Evolutionary conservation across 2,888 invertebrate species (phyloP).

Genomic region (Apotomis capreana): DNA sequence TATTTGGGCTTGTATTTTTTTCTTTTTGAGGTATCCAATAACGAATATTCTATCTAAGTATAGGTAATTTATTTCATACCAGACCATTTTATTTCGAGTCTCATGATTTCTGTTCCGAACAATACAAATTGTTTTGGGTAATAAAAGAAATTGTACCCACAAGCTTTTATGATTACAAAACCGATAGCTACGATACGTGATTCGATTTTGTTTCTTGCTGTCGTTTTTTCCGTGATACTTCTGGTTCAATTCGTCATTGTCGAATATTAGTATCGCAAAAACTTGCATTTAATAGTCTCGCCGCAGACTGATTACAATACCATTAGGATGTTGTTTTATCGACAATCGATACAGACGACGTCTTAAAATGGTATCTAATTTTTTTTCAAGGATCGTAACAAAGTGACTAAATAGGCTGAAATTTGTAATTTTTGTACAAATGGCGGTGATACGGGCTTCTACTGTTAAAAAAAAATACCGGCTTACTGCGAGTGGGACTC

Average conservation of each 20-base stretch:
- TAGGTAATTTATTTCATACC: no score
- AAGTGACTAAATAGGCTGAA: neutral
- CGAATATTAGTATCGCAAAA: constrained; percentile 62
- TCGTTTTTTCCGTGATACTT: constrained; percentile 56
- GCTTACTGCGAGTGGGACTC: no score
- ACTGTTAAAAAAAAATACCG: no score
- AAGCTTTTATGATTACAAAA: constrained; percentile 51
- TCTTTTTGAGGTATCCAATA: no score
- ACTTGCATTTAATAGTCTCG: constrained; percentile 62
- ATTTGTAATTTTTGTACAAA: no score
- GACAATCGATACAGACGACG: neutral
- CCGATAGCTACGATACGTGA: constrained; percentile 76
- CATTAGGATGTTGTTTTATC: constrained; percentile 21
- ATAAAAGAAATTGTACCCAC: constrained; percentile 6
- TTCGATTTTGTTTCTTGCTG: constrained; percentile 71
- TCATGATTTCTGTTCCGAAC: constrained; percentile 12
- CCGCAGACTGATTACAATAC: constrained; percentile 63
- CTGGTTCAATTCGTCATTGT: constrained; percentile 56
- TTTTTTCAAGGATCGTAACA: no score
- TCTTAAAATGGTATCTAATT: neutral
- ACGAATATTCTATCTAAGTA: no score
- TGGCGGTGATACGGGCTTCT: no score
- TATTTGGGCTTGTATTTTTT: no score
- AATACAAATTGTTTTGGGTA: constrained; percentile 20
- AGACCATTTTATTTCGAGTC: no score